Evolutionary conservation across 2,797 vertebrate genomes (phyloP), one percentile per base, ranked within the genome.

Genomic region (Emydoidea blandingii): DNA sequence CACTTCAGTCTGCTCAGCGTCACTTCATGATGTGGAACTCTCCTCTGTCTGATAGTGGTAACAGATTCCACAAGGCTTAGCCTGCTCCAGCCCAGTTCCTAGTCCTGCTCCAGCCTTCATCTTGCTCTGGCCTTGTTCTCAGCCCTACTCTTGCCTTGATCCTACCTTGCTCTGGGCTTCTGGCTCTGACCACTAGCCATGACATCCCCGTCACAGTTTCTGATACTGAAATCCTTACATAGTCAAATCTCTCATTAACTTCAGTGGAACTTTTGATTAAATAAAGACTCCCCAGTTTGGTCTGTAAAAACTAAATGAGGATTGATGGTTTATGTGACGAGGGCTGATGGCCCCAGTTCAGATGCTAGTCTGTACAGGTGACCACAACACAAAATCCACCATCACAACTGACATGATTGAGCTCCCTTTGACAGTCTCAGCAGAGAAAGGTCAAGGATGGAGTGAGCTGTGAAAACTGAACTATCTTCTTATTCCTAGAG

Each of bases 241-340:
- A 78, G 44, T 31, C 44, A 47, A 23, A 49, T 78, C 41, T 76
- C 23, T 29, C 41, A 49, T 31, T 78, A 49, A 78, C 15, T 31
- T 78, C 44, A 78, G 27, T 49, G 44, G 12, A 74, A 25, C 9
- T 74, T 49, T 78, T 47, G 72, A 27, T 27, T 14, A 25, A 49
- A 16, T 78, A 78, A 31, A 78, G 74, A 49, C 44, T 25, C 25
- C 47, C 27, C 47, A 49, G 90, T 83, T 37, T 82, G 57, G 41
- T 94, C 68, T 81, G 19, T 68, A 91, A 15, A 79, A 78, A 50
- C 18, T 6, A 83, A 85, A 80, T 0, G 0, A 59, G 91, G 50
- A 86, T 92, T 79, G 76, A 53, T 52, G 50, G 49, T 12, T 44
- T 93, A n/a, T 96, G 94, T 94, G 37, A 79, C 10, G 72, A 79